These are phyloP conservation scores for Tautogolabrus adspersus DNA, from an alignment of 2,113 vertebrate species.

Conservation along the genomic window DNA sequence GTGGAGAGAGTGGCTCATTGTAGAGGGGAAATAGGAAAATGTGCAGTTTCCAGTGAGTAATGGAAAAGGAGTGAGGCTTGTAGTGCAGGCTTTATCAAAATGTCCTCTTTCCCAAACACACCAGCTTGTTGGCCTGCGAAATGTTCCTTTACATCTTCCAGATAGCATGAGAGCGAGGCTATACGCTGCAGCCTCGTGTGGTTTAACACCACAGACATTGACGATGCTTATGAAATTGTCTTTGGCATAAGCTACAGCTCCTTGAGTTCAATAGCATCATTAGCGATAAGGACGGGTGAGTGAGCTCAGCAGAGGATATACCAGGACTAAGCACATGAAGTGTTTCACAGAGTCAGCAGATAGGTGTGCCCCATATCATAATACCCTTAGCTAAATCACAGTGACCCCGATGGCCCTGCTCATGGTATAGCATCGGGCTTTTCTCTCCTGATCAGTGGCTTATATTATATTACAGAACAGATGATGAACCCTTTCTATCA, in stretches of 20 bases:
- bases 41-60: slow-evolving; percentile 63
- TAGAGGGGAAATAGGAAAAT: slow-evolving; percentile 55
- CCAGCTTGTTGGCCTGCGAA: slow-evolving; percentile 9
- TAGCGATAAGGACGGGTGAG: slow-evolving; percentile 68
- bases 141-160: slow-evolving; percentile 41
- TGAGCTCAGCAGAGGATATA: slow-evolving; percentile 62
- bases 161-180: slow-evolving; percentile 26
- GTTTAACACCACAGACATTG: slow-evolving; percentile 11
- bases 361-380: slow-evolving; percentile 74
- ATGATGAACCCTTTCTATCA: not conserved
- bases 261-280: slow-evolving; percentile 61
- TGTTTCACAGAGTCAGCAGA: slow-evolving; percentile 81
- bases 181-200: slow-evolving; percentile 43
- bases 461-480: not conserved
- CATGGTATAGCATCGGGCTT: slow-evolving; percentile 24
- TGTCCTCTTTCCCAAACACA: slow-evolving; percentile 30
- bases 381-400: slow-evolving; percentile 79
- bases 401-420: slow-evolving; percentile 72
- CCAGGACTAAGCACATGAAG: slow-evolving; percentile 57
- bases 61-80: slow-evolving; percentile 61
- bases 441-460: slow-evolving; percentile 20
- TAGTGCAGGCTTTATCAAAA: slow-evolving; percentile 55
- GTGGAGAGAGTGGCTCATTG: slow-evolving; percentile 61
- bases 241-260: slow-evolving; percentile 65
- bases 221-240: slow-evolving; percentile 63